Base-by-base conservation (phyloP, 2,888 invertebrate genomes). In the Stictocephala bisonia region DNA sequence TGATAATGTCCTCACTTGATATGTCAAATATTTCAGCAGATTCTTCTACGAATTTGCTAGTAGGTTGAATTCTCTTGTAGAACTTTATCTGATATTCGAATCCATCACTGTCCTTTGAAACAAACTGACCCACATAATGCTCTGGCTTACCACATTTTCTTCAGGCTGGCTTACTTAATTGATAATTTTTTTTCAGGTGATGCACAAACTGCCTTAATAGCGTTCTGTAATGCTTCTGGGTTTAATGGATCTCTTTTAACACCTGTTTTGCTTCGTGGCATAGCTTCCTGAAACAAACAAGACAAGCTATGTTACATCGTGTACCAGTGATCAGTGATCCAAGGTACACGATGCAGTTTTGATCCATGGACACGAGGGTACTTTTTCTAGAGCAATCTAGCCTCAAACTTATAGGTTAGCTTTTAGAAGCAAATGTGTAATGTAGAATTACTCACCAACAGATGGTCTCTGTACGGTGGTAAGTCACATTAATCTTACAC, bases 301-400 rank as follows among this genome's bases (percentile, higher is more conserved):
- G 7, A 7, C 24, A 60, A 58, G 26, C 24, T 27, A 48, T 48
- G 41, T 60, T 26, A 48, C 71, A 71, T 58, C 58, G 26, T 71
- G 58, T 71, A 58, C 58, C 71, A 40, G 35, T 56, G 58, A 53
- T 53, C 44, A 44, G 44, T 53, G 44, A 44, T 44, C 44, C 44
- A 44, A 6, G 44, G 71, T 71, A 71, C 56, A 58, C 22, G 58
- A 71, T 24, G 58, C 41, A 40, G 56, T 41, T 56, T 29, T 20
- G 71, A 71, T 71, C 44, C 71, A 56, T 40, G 58, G 58, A 56
- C 71, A 71, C 2, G 44, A 71, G 35, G 56, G 56, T 26, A 35
- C 58, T 9, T 56, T 9, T 71, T 71, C 15, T 35, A 20, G 26
- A 58, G 41, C 27, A 40, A 9, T 24, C 31, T n/a, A 35, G 18